A percentile compares a stretch with the other conserved stretches of the same genome.
These are phyloP conservation scores for Aphelocoma coerulescens DNA, from an alignment of 2,113 vertebrate species.

Conservation along the genomic window DNA sequence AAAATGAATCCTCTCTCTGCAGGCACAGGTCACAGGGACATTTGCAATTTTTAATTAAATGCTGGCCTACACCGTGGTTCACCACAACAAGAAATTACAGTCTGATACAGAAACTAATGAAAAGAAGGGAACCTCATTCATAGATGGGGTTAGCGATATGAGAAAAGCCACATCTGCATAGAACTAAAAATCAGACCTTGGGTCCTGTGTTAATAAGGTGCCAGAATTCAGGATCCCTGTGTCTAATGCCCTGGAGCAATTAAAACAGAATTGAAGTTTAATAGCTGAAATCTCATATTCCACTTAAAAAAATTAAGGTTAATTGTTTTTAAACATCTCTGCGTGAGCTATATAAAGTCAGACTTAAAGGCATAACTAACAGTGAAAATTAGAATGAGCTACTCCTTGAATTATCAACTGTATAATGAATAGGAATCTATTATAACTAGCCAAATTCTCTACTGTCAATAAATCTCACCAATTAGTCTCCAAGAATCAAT, in stretches of 20 bases:
- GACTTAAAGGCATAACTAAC: background rate
- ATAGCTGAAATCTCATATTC: background rate
- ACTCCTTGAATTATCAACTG: slow-evolving; percentile 1
- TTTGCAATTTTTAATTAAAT: background rate
- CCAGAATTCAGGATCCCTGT: background rate
- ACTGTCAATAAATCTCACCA: slow-evolving; percentile 15
- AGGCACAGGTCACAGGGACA: background rate
- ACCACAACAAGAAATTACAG: background rate
- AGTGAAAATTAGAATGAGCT: background rate
- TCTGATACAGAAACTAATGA: background rate
- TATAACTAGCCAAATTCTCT: background rate
- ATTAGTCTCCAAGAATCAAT: slow-evolving; percentile 35
- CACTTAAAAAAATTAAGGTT: background rate
- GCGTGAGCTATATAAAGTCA: background rate
- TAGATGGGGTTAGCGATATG: background rate
- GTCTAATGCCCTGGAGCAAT: background rate
- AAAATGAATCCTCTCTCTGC: background rate
- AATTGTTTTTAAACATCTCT: slow-evolving; percentile 23
- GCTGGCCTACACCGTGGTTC: background rate
- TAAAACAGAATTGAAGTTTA: slow-evolving; percentile 12
- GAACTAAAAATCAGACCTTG: background rate
- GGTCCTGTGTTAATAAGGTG: background rate
- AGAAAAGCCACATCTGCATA: background rate
- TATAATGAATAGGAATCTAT: background rate
- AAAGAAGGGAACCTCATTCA: background rate